A percentile compares a stretch with the other conserved stretches of the same genome.
These are phyloP conservation scores for Zaprionus ghesquierei DNA, from an alignment of 1,140 invertebrate species.

Conservation along the genomic window DNA sequence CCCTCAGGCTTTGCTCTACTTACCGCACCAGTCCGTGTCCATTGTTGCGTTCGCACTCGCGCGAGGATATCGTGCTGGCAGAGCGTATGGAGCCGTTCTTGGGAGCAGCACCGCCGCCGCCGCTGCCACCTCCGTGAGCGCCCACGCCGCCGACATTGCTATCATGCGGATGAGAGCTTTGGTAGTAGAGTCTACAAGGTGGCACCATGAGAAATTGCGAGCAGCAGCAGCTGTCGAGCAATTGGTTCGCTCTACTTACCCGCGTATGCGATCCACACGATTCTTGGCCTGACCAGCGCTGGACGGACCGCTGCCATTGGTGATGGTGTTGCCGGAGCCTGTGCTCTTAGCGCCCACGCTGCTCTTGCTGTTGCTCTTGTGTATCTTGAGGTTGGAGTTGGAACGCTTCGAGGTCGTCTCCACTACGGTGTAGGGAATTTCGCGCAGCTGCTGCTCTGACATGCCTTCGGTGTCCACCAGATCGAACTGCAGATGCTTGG, in stretches of 20 bases:
- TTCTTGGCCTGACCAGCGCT: slow-evolving; percentile 72
- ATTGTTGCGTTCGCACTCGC: slow-evolving; percentile 78
- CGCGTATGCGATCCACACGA: slow-evolving; percentile 76
- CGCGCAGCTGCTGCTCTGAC: slow-evolving; percentile 93
- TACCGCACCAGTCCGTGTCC: slow-evolving; percentile 72
- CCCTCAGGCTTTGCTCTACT: not conserved
- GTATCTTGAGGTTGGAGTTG: slow-evolving; percentile 77
- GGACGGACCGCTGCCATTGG: slow-evolving; percentile 67
- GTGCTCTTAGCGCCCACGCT: slow-evolving; percentile 80
- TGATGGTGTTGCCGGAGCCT: slow-evolving; percentile 77
- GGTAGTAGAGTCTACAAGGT: slow-evolving; percentile 76
- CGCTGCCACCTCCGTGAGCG: slow-evolving; percentile 28
- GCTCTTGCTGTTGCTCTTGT: slow-evolving; percentile 81
- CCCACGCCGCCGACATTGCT: slow-evolving; percentile 50
- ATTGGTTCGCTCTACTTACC: slow-evolving; percentile 52
- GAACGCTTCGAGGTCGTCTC: slow-evolving; percentile 85
- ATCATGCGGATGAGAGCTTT: slow-evolving; percentile 79
- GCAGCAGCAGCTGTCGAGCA: not conserved
- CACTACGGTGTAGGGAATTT: slow-evolving; percentile 96
- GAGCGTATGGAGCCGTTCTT: slow-evolving; percentile 81
- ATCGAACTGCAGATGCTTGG: slow-evolving; percentile 93
- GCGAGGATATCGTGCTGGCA: slow-evolving; percentile 78
- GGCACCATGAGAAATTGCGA: slow-evolving; percentile 31
- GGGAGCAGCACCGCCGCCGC: slow-evolving; percentile 50
- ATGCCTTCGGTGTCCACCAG: slow-evolving; percentile 94